Evolutionary conservation across 2,888 invertebrate genomes (phyloP).

Genomic region (Brachyptera risi): DNA sequence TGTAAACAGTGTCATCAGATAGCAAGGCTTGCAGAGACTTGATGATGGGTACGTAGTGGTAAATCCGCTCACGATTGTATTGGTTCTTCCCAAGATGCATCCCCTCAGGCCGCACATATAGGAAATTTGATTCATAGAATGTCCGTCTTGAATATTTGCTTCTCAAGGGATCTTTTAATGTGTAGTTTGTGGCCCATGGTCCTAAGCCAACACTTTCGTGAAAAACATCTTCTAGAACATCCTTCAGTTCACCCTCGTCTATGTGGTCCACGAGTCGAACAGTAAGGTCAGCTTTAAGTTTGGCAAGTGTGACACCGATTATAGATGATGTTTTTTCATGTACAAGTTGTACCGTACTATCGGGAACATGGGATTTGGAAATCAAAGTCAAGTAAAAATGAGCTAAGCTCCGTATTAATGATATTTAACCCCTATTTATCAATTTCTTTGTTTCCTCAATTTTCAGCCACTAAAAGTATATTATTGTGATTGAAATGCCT

Average conservation of each 20-base stretch:
- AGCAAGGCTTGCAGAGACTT: neutral
- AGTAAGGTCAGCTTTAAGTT: neutral
- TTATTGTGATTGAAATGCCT: too few species aligned
- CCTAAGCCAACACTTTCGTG: neutral
- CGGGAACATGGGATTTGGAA: neutral
- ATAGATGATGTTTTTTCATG: neutral
- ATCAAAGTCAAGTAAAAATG: neutral
- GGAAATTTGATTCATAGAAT: neutral
- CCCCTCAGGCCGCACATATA: neutral
- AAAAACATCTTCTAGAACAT: neutral
- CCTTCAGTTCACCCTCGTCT: neutral
- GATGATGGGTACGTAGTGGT: slow-evolving; percentile 9
- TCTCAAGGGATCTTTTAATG: neutral
- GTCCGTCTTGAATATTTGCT: neutral
- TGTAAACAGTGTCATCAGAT: slow-evolving; percentile 4
- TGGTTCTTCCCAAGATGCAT: neutral
- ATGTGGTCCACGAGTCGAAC: neutral
- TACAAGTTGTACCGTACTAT: neutral
- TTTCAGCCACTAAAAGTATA: too few species aligned
- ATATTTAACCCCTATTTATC: too few species aligned
- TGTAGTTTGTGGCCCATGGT: neutral
- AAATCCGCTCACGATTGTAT: neutral
- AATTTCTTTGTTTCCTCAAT: too few species aligned
- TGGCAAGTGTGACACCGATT: neutral
- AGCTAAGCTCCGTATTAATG: too few species aligned